These are phyloP conservation scores for Phortica magna DNA, from an alignment of 2,888 invertebrate species.

Conservation along the genomic window DNA sequence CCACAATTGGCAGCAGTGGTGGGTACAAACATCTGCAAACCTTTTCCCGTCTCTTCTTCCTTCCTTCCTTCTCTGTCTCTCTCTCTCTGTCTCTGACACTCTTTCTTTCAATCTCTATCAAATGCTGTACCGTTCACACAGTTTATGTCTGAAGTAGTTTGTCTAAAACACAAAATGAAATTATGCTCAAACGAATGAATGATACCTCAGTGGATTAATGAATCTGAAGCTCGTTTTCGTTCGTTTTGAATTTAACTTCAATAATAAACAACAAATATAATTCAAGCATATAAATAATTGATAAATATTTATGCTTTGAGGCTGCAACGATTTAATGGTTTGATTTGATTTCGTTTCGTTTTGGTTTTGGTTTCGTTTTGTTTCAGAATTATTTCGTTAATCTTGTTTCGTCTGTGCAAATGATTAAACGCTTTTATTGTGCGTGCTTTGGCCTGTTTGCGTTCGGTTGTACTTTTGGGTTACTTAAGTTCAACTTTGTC, in stretches of 20 bases:
- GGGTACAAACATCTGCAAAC: conserved; percentile 54
- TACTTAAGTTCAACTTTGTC: conserved; percentile 6
- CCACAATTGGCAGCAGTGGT: conserved; percentile 44
- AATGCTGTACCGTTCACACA: neutral
- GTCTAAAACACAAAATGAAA: conserved; percentile 37
- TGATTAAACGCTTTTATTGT: conserved; percentile 60
- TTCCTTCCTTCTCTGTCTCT: conserved; percentile 12
- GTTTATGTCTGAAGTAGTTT: conserved; percentile 1
- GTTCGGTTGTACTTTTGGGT: conserved; percentile 24
- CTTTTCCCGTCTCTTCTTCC: neutral
- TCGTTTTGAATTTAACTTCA: conserved; percentile 29
- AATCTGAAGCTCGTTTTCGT: conserved; percentile 38
- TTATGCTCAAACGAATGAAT: conserved; percentile 37
- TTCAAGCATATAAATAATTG: conserved; percentile 18
- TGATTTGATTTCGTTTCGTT: conserved; percentile 28
- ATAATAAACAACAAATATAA: conserved; percentile 19
- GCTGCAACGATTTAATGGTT: neutral
- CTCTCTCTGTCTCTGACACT: conserved; percentile 1
- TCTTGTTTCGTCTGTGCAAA: conserved; percentile 7
- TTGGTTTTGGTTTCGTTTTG: conserved; percentile 39
- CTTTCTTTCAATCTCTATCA: neutral
- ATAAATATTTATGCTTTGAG: conserved; percentile 14
- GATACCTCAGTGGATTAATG: conserved; percentile 50
- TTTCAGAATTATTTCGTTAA: conserved; percentile 45
- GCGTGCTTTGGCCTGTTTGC: conserved; percentile 46